Conservation (phyloP, 2,888 invertebrate genomes). For the Cyrtodaria siliqua region DNA sequence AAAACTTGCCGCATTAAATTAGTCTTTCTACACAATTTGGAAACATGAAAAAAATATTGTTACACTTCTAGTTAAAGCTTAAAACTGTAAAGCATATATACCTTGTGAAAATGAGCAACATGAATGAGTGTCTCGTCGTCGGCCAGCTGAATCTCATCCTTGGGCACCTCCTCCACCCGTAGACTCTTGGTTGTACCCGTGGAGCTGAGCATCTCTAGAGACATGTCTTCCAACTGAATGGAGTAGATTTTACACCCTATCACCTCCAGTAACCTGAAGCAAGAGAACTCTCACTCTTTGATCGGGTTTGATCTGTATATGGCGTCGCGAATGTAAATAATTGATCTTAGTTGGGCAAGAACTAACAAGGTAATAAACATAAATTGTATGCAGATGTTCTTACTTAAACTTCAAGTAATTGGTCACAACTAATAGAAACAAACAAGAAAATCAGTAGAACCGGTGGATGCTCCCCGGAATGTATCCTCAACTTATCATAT, state of each 20-base stretch:
- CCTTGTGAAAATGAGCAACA: constrained; percentile 98
- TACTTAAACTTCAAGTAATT: no score
- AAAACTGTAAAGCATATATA: constrained; percentile 36
- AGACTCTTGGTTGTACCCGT: constrained; percentile 83
- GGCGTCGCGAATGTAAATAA: no score
- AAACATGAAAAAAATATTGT: neutral
- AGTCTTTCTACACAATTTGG: no score
- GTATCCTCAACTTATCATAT: no score
- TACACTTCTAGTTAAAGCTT: neutral
- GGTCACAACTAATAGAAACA: no score
- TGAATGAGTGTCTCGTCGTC: constrained; percentile 96
- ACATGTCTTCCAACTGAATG: constrained; percentile 91
- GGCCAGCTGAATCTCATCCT: constrained; percentile 93
- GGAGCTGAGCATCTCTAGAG: constrained; percentile 88
- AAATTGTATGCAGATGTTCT: no score
- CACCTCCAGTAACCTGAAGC: constrained; percentile 87
- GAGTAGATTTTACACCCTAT: constrained; percentile 87
- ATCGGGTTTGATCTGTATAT: no score
- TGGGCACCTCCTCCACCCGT: constrained; percentile 97
- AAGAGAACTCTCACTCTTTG: neutral
- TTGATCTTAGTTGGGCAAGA: no score
- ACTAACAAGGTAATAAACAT: no score
- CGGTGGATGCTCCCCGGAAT: no score
- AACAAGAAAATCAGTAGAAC: no score
- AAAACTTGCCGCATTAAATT: no score